Evolutionary conservation across 2,113 vertebrate species (phyloP).

Genomic region (Ciconia stormi): DNA sequence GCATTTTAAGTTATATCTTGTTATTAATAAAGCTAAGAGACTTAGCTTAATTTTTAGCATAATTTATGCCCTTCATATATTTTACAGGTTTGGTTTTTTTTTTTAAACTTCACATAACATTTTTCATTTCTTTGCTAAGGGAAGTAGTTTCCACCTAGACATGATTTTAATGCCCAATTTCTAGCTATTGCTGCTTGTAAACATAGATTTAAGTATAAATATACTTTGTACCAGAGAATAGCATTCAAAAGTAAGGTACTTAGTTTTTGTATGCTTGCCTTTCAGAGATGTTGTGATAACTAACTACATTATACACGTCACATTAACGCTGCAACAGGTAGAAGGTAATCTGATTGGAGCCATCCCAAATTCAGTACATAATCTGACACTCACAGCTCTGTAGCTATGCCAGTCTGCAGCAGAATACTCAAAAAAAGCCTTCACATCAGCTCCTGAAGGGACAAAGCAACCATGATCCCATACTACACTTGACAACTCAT

Average conservation of each 20-base stretch:
- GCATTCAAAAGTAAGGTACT: not conserved
- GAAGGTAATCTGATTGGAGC: not conserved
- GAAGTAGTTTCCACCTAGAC: not conserved
- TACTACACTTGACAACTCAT: not conserved
- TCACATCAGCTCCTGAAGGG: not conserved
- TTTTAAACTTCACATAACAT: not conserved
- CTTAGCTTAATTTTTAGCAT: no score
- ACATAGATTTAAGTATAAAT: not conserved
- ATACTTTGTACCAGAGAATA: not conserved
- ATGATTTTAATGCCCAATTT: not conserved
- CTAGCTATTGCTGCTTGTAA: not conserved
- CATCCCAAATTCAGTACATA: not conserved
- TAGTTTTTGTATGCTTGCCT: not conserved
- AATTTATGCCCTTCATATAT: not conserved
- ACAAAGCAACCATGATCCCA: not conserved
- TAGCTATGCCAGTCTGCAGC: not conserved
- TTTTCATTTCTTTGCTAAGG: not conserved
- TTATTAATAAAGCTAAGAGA: not conserved
- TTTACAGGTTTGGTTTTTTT: not conserved
- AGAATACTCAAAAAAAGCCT: not conserved
- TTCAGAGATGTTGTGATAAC: not conserved
- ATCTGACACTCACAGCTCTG: not conserved
- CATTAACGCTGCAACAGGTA: not conserved
- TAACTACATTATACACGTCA: not conserved
- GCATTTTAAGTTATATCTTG: not conserved